Percentiles rank a stretch among this genome's conserved stretches.
Conservation (phyloP, 1,140 invertebrate genomes). For the Zophobas atratus region DNA sequence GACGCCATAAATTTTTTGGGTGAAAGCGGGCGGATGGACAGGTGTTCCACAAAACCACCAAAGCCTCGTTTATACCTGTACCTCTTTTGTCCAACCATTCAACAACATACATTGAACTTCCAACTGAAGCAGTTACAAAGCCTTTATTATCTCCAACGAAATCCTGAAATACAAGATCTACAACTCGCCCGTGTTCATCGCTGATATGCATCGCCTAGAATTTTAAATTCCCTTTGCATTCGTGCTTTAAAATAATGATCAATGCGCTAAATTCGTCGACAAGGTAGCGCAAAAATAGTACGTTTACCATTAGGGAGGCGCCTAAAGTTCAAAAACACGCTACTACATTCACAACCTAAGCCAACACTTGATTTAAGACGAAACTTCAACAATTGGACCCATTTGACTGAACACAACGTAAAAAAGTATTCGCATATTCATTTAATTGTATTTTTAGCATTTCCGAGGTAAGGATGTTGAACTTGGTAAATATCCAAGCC, state of each 20-base stretch:
- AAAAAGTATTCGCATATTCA: slow-evolving; percentile 30
- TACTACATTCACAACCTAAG: slow-evolving; percentile 4
- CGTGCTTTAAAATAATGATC: neutral
- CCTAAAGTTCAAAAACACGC: slow-evolving; percentile 20
- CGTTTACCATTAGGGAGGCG: neutral
- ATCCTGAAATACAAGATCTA: slow-evolving; percentile 16
- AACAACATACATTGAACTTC: slow-evolving; percentile 21
- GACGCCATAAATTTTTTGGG: slow-evolving; percentile 27
- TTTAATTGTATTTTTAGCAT: slow-evolving; percentile 50
- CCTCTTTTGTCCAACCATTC: slow-evolving; percentile 27
- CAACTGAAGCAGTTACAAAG: slow-evolving; percentile 18
- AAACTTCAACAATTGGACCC: neutral
- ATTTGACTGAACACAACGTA: neutral
- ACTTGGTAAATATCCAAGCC: slow-evolving; percentile 48
- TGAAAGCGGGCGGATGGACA: slow-evolving; percentile 41
- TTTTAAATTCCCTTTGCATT: neutral
- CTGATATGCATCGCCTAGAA: neutral
- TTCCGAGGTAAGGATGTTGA: slow-evolving; percentile 49
- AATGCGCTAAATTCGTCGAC: slow-evolving; percentile 24
- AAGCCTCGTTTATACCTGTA: slow-evolving; percentile 15
- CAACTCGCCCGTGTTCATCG: neutral
- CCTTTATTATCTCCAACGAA: slow-evolving; percentile 7
- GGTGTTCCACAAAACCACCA: slow-evolving; percentile 34
- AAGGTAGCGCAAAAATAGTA: slow-evolving; percentile 18
- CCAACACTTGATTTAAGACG: slow-evolving; percentile 20